phyloP scores from a whole-genome alignment of 30 jellyfish, hydroid and myxozoan genomes.

The Aurelia coerulea region DNA sequence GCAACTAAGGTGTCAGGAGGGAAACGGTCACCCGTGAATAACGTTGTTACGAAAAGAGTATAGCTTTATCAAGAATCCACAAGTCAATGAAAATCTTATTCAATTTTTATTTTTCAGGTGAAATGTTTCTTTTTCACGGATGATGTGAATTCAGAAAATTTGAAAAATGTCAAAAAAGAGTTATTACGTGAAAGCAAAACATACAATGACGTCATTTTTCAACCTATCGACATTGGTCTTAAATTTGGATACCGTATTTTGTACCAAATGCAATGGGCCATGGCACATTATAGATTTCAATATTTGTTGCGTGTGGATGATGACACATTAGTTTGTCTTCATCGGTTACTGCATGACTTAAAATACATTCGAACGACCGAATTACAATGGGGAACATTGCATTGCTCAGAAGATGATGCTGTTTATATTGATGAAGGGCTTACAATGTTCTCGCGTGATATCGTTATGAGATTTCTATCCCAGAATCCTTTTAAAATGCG shows the following conservation, averaged over 20 bases:
- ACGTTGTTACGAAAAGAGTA: too few species aligned
- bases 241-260: slow-evolving; percentile 74
- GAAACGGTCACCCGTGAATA: too few species aligned
- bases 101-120: slow-evolving; percentile 39
- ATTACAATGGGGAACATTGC: slow-evolving; percentile 74
- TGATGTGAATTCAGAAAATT: slow-evolving; percentile 35
- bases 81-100: not conserved
- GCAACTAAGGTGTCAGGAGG: too few species aligned
- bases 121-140: slow-evolving; percentile 80
- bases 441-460: slow-evolving; percentile 74
- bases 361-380: slow-evolving; percentile 23
- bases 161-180: slow-evolving; percentile 11
- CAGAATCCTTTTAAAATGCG: slow-evolving; percentile 79
- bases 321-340: slow-evolving; percentile 69
- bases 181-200: slow-evolving; percentile 38
- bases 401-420: slow-evolving; percentile 38
- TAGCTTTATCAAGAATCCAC: too few species aligned
- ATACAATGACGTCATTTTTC: slow-evolving; percentile 62
- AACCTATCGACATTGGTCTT: slow-evolving; percentile 72
- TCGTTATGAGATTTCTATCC: slow-evolving; percentile 66
- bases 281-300: slow-evolving; percentile 61
- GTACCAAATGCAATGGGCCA: slow-evolving; percentile 82
- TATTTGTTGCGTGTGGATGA: slow-evolving; percentile 80
- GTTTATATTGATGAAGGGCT: slow-evolving; percentile 79
- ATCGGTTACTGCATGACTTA: slow-evolving; percentile 65